phyloP scores from a whole-genome alignment of 2,113 vertebrate species.

The Lophochroa leadbeateri region DNA sequence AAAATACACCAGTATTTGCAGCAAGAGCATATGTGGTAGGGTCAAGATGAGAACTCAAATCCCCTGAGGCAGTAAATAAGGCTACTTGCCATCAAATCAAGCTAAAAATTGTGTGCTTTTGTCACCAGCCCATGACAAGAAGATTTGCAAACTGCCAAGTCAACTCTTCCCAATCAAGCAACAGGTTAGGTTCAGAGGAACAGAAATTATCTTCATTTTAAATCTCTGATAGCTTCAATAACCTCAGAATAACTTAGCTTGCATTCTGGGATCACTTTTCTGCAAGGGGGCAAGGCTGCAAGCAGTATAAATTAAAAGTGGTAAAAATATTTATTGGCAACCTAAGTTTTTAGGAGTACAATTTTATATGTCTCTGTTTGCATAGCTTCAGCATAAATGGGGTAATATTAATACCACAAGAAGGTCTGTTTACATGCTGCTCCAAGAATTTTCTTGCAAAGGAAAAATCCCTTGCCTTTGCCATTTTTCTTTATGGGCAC shows the following conservation, averaged over 20 bases:
- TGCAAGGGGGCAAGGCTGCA: neutral
- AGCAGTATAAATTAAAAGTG: conserved; percentile 2
- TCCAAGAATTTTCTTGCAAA: conserved; percentile 69
- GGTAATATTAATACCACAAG: conserved; percentile 69
- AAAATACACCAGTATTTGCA: neutral
- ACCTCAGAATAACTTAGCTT: neutral
- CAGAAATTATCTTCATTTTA: neutral
- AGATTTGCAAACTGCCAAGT: neutral
- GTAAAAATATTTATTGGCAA: conserved; percentile 57
- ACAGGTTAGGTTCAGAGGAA: neutral
- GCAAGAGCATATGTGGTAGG: neutral
- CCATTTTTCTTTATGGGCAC: conserved; percentile 1
- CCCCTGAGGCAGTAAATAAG: neutral
- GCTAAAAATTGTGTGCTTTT: neutral
- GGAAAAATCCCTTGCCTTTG: neutral
- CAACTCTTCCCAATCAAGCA: neutral
- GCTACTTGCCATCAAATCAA: neutral
- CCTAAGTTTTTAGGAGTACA: conserved; percentile 41
- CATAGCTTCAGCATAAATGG: conserved; percentile 42
- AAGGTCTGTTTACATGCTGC: conserved; percentile 57
- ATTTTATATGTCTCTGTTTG: conserved; percentile 74
- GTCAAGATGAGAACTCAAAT: neutral
- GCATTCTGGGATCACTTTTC: neutral
- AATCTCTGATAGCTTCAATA: neutral
- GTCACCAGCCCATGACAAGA: neutral